Percentiles rank a stretch among this genome's conserved stretches.
Conservation (phyloP, 2,888 invertebrate genomes). For the Chelonus formosanus region DNA sequence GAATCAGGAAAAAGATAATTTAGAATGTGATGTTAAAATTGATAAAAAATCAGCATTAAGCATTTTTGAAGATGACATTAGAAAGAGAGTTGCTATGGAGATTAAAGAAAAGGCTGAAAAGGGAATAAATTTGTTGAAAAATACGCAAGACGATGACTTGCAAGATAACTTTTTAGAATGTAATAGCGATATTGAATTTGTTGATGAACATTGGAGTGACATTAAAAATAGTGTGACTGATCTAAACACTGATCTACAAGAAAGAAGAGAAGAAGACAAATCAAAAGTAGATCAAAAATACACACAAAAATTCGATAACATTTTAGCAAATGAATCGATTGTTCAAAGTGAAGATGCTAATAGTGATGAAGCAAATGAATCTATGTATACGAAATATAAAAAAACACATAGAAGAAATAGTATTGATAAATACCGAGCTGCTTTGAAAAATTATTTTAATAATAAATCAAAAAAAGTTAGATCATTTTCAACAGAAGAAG, state of each 20-base stretch:
- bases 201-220: too few species aligned
- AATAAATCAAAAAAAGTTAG: not conserved
- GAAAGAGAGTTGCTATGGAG: conserved; percentile 10
- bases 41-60: conserved; percentile 27
- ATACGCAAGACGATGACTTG: too few species aligned
- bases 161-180: conserved; percentile 22
- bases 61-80: conserved; percentile 35
- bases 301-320: not conserved
- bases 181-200: too few species aligned
- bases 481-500: not conserved
- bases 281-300: not conserved
- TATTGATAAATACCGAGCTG: conserved; percentile 52
- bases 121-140: conserved; percentile 26
- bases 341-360: conserved; percentile 20
- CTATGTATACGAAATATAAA: conserved; percentile 56
- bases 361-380: conserved; percentile 41
- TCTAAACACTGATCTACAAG: too few species aligned
- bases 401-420: conserved; percentile 50
- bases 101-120: conserved; percentile 20
- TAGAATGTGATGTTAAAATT: not conserved
- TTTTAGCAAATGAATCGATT: conserved; percentile 11
- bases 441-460: conserved; percentile 34
- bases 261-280: conserved; percentile 8
- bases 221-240: too few species aligned
- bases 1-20: not conserved